Conservation (phyloP, 2,113 vertebrate species). For the Peucedramus taeniatus region DNA sequence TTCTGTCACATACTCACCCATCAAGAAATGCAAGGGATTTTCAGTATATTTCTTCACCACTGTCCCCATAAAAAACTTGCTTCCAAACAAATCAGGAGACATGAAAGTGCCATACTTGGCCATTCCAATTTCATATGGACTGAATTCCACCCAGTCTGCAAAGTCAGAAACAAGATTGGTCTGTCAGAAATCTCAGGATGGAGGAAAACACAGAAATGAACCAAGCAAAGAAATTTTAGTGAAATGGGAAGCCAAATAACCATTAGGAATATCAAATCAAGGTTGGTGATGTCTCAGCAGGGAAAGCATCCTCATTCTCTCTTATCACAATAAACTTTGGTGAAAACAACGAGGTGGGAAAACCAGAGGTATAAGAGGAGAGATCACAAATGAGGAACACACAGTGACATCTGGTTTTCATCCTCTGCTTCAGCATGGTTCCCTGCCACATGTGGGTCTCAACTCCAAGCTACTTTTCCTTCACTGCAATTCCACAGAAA, state of each 20-base stretch:
- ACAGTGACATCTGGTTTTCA: not conserved
- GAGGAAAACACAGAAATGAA: not conserved
- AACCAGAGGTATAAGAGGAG: not conserved
- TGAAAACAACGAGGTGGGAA: not conserved
- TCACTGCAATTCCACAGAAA: not conserved
- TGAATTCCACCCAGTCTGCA: constrained; percentile 98
- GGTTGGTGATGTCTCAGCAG: not conserved
- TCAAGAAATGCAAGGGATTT: constrained; percentile 96
- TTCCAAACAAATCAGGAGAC: constrained; percentile 92
- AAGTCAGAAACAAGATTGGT: not conserved
- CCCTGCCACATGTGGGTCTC: not conserved
- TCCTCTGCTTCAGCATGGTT: not conserved
- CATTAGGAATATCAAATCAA: not conserved
- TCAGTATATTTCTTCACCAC: constrained; percentile 89
- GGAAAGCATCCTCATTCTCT: not conserved
- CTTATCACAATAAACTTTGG: not conserved
- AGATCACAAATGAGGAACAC: not conserved
- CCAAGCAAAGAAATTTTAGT: not conserved
- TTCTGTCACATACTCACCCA: constrained; percentile 81
- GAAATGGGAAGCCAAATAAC: not conserved
- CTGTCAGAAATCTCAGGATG: not conserved
- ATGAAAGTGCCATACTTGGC: constrained; percentile 98
- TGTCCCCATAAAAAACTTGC: constrained; percentile 98
- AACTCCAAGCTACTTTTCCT: not conserved
- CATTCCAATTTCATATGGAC: constrained; percentile 97